Conservation (phyloP, 2,113 vertebrate species). For the Budorcas taxicolor region DNA sequence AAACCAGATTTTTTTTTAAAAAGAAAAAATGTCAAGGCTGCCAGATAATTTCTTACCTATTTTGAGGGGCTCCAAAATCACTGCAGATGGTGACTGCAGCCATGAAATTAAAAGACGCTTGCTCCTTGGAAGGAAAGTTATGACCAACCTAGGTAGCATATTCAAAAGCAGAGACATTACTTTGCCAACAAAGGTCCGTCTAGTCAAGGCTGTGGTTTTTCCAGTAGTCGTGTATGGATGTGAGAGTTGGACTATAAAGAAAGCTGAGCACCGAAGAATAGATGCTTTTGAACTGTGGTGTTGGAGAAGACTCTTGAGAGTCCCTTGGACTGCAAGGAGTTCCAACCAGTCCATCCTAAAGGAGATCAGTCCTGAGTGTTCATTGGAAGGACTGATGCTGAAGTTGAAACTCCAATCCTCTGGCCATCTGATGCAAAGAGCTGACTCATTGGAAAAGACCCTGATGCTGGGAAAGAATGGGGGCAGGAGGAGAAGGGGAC, state of each 20-base stretch:
- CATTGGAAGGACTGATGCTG: neutral
- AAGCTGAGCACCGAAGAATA: neutral
- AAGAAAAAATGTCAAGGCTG: neutral
- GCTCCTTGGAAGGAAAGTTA: neutral
- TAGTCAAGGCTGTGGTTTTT: neutral
- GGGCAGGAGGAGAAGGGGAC: neutral
- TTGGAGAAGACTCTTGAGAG: neutral
- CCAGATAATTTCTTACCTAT: neutral
- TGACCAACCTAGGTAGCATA: neutral
- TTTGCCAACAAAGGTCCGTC: neutral
- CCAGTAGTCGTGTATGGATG: neutral
- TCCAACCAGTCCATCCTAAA: neutral
- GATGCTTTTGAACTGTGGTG: neutral
- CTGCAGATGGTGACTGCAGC: neutral
- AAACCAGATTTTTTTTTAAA: neutral
- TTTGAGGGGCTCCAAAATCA: neutral
- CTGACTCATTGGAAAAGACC: neutral
- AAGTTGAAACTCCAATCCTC: neutral
- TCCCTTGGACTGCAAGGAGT: neutral
- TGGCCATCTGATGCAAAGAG: rapidly evolving
- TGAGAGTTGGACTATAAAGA: neutral
- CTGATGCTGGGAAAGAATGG: neutral
- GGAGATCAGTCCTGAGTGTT: neutral
- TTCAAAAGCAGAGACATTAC: neutral
- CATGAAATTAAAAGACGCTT: neutral